These are phyloP conservation scores for Schizotus pectinicornis DNA, from an alignment of 2,888 invertebrate genomes.

Conservation along the genomic window DNA sequence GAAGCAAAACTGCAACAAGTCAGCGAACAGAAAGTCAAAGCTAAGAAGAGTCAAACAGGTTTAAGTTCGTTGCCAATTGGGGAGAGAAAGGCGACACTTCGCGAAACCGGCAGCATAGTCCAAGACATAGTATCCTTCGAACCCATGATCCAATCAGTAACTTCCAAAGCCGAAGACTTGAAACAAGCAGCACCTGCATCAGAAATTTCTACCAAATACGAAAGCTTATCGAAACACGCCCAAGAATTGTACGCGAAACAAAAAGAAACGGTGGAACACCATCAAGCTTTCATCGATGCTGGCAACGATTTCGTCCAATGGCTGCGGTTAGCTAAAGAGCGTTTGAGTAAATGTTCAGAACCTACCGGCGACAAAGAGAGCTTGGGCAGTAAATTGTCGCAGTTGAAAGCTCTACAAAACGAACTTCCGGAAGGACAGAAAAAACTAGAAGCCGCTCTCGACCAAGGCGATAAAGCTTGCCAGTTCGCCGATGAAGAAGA, in stretches of 20 bases:
- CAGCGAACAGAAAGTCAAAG: conserved; percentile 83
- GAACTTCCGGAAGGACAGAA: conserved; percentile 84
- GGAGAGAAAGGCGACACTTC: conserved; percentile 85
- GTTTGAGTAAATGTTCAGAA: conserved; percentile 88
- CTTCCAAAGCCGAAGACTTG: conserved; percentile 90
- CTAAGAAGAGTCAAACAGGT: conserved; percentile 79
- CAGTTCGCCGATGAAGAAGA: conserved; percentile 81
- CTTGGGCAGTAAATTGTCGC: conserved; percentile 83
- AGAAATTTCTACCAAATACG: conserved; percentile 90
- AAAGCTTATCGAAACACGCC: conserved; percentile 87
- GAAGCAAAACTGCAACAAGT: conserved; percentile 92
- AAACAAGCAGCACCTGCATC: conserved; percentile 90
- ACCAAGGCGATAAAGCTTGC: conserved; percentile 87
- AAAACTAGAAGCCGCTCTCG: conserved; percentile 82
- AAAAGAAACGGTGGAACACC: conserved; percentile 87
- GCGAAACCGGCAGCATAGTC: conserved; percentile 92
- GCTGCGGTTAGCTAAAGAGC: conserved; percentile 90
- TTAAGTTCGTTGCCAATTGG: conserved; percentile 81
- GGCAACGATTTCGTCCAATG: conserved; percentile 92
- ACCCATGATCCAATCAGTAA: conserved; percentile 95
- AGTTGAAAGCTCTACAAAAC: conserved; percentile 82
- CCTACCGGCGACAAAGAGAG: conserved; percentile 92
- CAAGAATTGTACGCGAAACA: conserved; percentile 88
- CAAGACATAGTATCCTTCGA: conserved; percentile 97
- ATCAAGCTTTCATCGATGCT: conserved; percentile 90